Conservation (phyloP, 2,113 vertebrate genomes). For the Nematolebias whitei region DNA sequence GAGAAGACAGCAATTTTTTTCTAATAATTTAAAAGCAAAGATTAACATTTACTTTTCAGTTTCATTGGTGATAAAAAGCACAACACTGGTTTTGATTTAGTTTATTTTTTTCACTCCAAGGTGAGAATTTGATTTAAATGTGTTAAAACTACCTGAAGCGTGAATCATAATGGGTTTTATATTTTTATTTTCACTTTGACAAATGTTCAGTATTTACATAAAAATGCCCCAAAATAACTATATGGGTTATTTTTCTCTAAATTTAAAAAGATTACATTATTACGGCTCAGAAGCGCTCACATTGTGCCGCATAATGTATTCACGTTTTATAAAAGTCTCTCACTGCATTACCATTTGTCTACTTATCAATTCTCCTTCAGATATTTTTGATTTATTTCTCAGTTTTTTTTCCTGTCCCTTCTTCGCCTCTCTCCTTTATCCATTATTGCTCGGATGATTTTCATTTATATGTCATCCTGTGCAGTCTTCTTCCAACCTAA, state of each 20-base stretch:
- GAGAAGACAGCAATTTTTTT: no score
- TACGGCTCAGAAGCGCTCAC: neutral
- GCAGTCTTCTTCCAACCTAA: constrained; percentile 60
- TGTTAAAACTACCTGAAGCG: no score
- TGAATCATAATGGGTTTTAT: no score
- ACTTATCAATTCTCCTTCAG: constrained; percentile 53
- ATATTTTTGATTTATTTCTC: constrained; percentile 7
- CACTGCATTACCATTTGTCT: constrained; percentile 16
- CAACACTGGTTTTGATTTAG: no score
- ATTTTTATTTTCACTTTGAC: no score
- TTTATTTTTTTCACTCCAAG: no score
- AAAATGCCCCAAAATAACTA: neutral
- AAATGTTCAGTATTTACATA: neutral
- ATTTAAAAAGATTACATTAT: neutral
- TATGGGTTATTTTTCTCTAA: neutral
- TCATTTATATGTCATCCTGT: constrained; percentile 64
- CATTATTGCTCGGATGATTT: constrained; percentile 50
- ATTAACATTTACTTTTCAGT: no score
- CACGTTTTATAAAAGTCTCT: constrained; percentile 15
- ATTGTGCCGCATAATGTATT: constrained; percentile 5
- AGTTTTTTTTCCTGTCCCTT: neutral
- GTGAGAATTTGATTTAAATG: no score
- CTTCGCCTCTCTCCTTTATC: neutral
- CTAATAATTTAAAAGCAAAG: no score
- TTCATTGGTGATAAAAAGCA: no score